Evolutionary conservation across 2,113 vertebrate genomes (phyloP).

Genomic region (Pachyramphus minor): DNA sequence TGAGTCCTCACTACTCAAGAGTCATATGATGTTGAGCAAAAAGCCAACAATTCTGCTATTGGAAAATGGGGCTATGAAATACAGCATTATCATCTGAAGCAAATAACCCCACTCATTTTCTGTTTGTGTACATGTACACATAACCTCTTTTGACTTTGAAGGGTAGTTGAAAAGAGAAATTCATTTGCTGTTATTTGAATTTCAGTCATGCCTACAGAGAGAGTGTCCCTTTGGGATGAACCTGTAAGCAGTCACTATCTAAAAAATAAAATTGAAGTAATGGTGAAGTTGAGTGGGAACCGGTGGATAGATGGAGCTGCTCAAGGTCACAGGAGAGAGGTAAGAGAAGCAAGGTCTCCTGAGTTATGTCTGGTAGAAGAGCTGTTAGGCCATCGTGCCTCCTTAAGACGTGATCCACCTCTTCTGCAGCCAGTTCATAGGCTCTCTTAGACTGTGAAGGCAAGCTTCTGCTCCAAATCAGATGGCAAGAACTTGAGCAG

Average conservation of each 20-base stretch:
- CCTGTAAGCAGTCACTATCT: not conserved
- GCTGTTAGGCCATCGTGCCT: not conserved
- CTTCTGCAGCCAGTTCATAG: not conserved
- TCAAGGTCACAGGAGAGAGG: not conserved
- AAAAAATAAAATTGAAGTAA: not conserved
- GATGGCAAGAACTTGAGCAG: not conserved
- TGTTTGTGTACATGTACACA: not conserved
- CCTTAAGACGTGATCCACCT: not conserved
- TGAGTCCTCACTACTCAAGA: not conserved
- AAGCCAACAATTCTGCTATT: conserved; percentile 19
- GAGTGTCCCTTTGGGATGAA: not conserved
- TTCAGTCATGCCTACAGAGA: not conserved
- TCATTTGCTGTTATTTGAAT: not conserved
- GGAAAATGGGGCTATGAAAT: conserved; percentile 5
- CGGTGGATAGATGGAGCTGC: not conserved
- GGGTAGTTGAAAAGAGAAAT: not conserved
- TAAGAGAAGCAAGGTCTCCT: not conserved
- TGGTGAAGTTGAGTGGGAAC: not conserved
- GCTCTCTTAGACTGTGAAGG: not conserved
- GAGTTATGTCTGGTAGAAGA: not conserved
- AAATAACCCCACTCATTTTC: not conserved
- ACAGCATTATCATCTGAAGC: not conserved
- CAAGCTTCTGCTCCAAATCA: not conserved
- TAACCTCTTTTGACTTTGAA: conserved; percentile 36
- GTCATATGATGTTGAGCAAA: conserved; percentile 38